These are phyloP conservation scores for Lindbergichthys nudifrons DNA, from an alignment of 2,797 vertebrate genomes.

Conservation along the genomic window DNA sequence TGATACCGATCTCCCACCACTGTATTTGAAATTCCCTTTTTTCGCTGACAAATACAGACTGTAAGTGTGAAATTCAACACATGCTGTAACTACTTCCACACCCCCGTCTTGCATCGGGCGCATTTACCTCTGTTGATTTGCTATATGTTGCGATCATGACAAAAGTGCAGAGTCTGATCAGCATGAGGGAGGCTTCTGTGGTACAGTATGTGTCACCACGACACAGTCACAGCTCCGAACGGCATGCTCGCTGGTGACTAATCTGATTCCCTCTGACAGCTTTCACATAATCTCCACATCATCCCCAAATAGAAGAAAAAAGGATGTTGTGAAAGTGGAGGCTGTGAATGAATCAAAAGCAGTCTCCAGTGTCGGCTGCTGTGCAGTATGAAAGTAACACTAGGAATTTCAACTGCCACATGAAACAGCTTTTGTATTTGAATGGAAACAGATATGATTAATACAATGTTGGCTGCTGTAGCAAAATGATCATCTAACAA, in stretches of 20 bases:
- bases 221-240: conserved; percentile 54
- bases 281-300: conserved; percentile 77
- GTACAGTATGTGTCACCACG: conserved; percentile 53
- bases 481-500: too few relatives aligned
- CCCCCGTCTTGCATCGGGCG: not conserved
- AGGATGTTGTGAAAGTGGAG: conserved; percentile 41
- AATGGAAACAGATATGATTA: conserved; percentile 14
- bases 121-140: conserved; percentile 32
- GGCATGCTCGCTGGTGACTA: conserved; percentile 65
- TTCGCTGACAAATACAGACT: conserved; percentile 19
- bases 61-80: conserved; percentile 41
- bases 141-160: conserved; percentile 42
- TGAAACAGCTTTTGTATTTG: conserved; percentile 25
- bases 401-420: conserved; percentile 20
- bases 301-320: conserved; percentile 44
- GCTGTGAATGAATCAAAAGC: conserved; percentile 54
- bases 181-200: conserved; percentile 39
- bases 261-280: conserved; percentile 75
- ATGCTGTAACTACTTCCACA: conserved; percentile 6
- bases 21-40: conserved; percentile 19
- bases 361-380: conserved; percentile 16
- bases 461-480: not conserved
- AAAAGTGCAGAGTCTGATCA: conserved; percentile 59
- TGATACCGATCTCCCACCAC: not conserved
- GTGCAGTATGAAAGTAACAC: conserved; percentile 11